Evolutionary conservation across 1,140 invertebrate species (phyloP), one percentile per base, ranked within the genome.

Genomic region (Diprion similis): DNA sequence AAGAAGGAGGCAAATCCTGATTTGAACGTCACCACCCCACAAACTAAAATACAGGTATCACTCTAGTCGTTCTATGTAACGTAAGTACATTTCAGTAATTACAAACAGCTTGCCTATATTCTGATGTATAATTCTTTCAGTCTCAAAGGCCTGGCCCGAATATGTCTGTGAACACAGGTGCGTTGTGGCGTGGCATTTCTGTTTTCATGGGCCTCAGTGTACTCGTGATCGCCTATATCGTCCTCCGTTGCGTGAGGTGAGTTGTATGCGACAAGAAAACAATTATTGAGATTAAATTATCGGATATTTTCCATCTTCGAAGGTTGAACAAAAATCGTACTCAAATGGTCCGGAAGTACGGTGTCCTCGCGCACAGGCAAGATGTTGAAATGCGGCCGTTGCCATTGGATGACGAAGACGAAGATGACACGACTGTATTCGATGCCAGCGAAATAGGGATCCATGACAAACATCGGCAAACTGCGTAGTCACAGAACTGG

Each of bases 331-430:
- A 84, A 77, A 76, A 82, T 51, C 77, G 82, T 64, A 78, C 85
- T 24, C 85, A 86, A 72, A 86, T 88, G 81, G 85, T 91, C 64
- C 81, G 88, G 75, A 91, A 90, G 78, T 91, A 91, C 77, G 90
- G 90, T 46, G 79, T 91, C 46, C 80, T 90, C 67, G 83, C 89
- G 47, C 86, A 87, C 73, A 85, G 89, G 78, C 89, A 88, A 79
- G 90, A 91, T 80, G 85, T 91, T 10, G 90, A 91, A 80, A 91
- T 91, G 90, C 80, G 88, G 73, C 90, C 90, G 75, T 80, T 91
- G 66, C 90, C 89, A 37, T 80, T 90, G 37, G 89, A 89, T 67
- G 90, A 91, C 70, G 90, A 91, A 70, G 90, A 91, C 47, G 90
- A 91, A 8, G 90, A 91, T 78, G 90, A 90, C 71, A 88, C 85